phyloP scores from a whole-genome alignment of 2,888 invertebrate species.

The Apoda limacodes region DNA sequence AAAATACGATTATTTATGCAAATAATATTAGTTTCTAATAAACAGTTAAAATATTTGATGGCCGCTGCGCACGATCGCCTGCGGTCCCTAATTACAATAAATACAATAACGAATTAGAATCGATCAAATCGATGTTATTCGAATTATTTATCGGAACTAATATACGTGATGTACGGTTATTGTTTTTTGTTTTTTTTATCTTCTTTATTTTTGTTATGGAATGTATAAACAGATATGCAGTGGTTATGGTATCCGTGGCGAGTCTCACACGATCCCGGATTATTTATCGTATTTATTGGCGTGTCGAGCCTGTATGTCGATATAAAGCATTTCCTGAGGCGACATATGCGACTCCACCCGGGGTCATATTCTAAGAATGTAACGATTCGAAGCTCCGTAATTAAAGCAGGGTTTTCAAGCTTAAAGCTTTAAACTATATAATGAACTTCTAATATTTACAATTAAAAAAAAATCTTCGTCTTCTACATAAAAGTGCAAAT shows the following conservation, averaged over 20 bases:
- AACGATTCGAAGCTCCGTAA: too few relatives aligned
- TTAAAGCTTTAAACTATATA: too few relatives aligned
- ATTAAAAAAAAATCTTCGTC: too few relatives aligned
- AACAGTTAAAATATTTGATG: conserved; percentile 56
- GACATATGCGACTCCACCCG: too few relatives aligned
- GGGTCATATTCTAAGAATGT: too few relatives aligned
- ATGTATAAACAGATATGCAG: conserved; percentile 40
- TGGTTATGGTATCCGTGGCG: conserved; percentile 48
- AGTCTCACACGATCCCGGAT: conserved; percentile 53
- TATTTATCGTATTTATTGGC: conserved; percentile 62
- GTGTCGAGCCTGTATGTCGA: conserved; percentile 37
- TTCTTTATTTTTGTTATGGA: conserved; percentile 35
- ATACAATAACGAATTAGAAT: conserved; percentile 62
- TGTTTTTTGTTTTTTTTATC: conserved; percentile 44
- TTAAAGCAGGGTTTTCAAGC: too few relatives aligned
- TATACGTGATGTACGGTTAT: conserved; percentile 65
- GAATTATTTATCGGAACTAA: conserved; percentile 63
- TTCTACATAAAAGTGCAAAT: too few relatives aligned
- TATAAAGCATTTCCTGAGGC: conserved; percentile 60
- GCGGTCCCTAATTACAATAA: conserved; percentile 55
- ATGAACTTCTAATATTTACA: too few relatives aligned
- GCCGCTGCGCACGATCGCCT: conserved; percentile 40
- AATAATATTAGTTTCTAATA: conserved; percentile 66
- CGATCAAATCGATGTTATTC: conserved; percentile 61
- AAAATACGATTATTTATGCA: conserved; percentile 65